phyloP scores from a whole-genome alignment of 2,113 vertebrate genomes.

The Fregetta grallaria region DNA sequence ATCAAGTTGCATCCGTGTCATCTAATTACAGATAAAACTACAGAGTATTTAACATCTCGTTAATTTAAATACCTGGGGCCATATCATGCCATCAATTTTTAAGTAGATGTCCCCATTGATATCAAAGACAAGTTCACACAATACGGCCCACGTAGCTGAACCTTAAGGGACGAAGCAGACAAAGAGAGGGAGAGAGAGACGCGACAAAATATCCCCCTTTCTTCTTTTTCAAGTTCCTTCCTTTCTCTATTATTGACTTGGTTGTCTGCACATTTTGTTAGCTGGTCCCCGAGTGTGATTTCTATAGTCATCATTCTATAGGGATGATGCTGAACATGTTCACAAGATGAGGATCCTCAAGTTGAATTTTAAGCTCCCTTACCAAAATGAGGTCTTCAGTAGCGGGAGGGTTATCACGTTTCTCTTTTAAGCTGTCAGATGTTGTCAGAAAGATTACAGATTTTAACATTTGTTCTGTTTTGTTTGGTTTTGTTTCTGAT shows the following conservation, averaged over 20 bases:
- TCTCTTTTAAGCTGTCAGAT: conserved; percentile 17
- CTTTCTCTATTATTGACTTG: background rate
- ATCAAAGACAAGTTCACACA: conserved; percentile 49
- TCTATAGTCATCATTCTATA: background rate
- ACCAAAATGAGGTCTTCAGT: background rate
- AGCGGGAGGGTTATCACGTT: background rate
- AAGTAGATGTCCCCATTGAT: conserved; percentile 58
- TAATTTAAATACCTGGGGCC: conserved; percentile 70
- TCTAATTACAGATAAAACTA: conserved; percentile 71
- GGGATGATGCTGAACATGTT: background rate
- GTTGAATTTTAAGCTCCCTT: background rate
- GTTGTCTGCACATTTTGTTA: background rate
- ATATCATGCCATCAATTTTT: conserved; percentile 62
- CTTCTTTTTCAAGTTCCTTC: background rate
- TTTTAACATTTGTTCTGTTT: conserved; percentile 36
- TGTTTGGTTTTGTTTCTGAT: conserved; percentile 29
- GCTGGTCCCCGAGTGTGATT: background rate
- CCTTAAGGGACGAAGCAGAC: conserved; percentile 40
- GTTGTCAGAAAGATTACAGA: conserved; percentile 35
- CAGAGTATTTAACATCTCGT: conserved; percentile 68
- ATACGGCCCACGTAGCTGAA: background rate
- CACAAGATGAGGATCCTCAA: background rate
- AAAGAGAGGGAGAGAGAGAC: background rate
- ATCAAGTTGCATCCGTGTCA: conserved; percentile 43
- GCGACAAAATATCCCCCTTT: background rate